Evolutionary conservation across 2,797 vertebrate genomes (phyloP), one percentile per base, ranked within the genome.

Genomic region (Melanotaenia trifasciata): DNA sequence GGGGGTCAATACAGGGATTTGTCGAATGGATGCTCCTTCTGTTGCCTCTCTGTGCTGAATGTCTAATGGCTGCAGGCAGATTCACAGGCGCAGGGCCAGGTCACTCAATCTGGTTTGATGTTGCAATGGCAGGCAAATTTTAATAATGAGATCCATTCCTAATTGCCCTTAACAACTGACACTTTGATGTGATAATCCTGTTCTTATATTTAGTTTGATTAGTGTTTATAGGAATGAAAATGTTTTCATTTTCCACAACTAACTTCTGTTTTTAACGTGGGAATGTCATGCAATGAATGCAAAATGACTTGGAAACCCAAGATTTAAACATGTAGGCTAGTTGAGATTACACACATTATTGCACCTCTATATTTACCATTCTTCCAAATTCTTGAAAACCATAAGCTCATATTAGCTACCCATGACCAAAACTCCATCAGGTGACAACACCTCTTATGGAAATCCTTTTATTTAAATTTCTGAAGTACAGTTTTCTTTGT

Each of bases 1-100:
- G 94, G 94, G 83, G 85, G 89, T 80, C 92, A 88, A 93, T 92
- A 92, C 91, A 92, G 87, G 93, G 92, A 93, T 92, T 93, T 92
- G 93, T 93, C 83, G 69, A 91, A 87, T 89, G 91, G 93, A 85
- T 85, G 64, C 89, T 94, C 93, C 94, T 93, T 95, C 93, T 95
- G 93, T 90, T 90, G 89, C 89, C 61, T 84, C 82, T 85, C 92
- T 83, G 85, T 83, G 86, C 90, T 60, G 43, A 59, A 83, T 82
- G 67, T 92, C 85, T 94, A 83, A 92, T 89, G 91, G 87, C 91
- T 87, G 74, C 78, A 87, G 91, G 89, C 90, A 78, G 83, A 81
- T 78, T 89, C 73, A 58, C 70, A 18, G 92, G 90, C 88, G 67
- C 64, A 0, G n/a, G 35, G 90, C 91, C 84, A 91, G 85, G 59